Evolutionary conservation across 2,797 vertebrate species (phyloP).

Genomic region (Diplodus puntazzo): DNA sequence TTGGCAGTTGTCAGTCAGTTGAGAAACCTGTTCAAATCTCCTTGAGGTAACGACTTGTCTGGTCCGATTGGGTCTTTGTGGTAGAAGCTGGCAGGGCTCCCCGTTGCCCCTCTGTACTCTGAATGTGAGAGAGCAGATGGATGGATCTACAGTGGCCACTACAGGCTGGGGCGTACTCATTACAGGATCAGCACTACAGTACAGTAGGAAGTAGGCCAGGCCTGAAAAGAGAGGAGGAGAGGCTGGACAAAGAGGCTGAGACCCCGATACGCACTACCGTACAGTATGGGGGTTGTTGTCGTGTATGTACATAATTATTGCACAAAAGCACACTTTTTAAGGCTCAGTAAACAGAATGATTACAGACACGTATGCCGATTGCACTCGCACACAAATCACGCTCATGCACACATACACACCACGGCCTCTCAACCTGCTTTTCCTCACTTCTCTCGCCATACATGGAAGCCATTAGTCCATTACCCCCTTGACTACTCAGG

Average conservation of each 20-base stretch:
- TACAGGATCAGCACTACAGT: constrained; percentile 34
- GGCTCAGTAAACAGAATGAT: constrained; percentile 18
- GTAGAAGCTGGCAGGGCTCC: constrained; percentile 35
- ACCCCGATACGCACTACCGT: constrained; percentile 2
- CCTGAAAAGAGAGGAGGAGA: constrained; percentile 39
- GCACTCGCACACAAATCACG: constrained; percentile 2
- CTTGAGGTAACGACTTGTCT: constrained; percentile 2
- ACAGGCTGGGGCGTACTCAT: constrained; percentile 51
- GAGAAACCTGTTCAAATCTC: constrained; percentile 11
- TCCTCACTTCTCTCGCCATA: constrained; percentile 51
- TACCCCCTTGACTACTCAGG: constrained; percentile 63
- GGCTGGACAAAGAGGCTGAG: constrained; percentile 34
- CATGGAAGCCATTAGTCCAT: constrained; percentile 79
- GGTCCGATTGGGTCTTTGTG: constrained; percentile 3
- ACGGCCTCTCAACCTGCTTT: constrained; percentile 23
- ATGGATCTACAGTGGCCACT: constrained; percentile 76
- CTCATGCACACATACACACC: constrained; percentile 18
- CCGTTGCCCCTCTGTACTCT: constrained; percentile 44
- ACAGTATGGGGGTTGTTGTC: constrained; percentile 2
- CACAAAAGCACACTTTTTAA: constrained; percentile 22
- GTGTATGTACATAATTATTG: constrained; percentile 15
- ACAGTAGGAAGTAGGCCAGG: constrained; percentile 62
- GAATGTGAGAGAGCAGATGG: constrained; percentile 34
- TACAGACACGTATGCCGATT: constrained; percentile 16
- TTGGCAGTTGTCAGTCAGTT: constrained; percentile 10